Conservation (phyloP, 1,140 invertebrate genomes). For the Triops cancriformis region DNA sequence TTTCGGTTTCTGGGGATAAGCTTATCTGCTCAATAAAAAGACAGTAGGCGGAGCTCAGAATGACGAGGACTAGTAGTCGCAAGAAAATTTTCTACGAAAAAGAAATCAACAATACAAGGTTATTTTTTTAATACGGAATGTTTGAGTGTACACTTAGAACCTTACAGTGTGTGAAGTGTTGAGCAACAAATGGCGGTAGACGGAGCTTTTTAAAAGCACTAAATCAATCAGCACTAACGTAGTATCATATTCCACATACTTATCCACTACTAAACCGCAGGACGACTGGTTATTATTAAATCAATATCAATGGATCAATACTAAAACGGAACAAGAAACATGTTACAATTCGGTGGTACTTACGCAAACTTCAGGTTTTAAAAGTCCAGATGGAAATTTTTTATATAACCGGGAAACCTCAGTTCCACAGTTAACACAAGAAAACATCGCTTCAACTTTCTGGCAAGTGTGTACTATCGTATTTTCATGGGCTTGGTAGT, state of each 20-base stretch:
- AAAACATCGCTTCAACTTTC: neutral
- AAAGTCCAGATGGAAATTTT: neutral
- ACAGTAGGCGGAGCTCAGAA: neutral
- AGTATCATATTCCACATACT: conserved; percentile 18
- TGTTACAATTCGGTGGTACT: neutral
- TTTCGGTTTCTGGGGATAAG: neutral
- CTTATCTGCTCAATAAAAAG: neutral
- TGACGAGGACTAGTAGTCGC: neutral
- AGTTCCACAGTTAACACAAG: neutral
- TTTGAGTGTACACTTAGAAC: neutral
- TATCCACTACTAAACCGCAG: neutral
- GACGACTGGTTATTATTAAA: neutral
- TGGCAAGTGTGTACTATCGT: too few species aligned
- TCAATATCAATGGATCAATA: neutral
- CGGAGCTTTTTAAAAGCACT: conserved; percentile 6
- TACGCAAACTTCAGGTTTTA: neutral
- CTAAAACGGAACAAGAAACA: neutral
- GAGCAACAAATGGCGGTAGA: conserved; percentile 15
- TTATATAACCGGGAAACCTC: neutral
- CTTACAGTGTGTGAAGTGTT: conserved; percentile 10
- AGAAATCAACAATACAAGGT: too few species aligned
- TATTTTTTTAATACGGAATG: too few species aligned
- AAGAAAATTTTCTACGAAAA: neutral
- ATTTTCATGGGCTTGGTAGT: too few species aligned
- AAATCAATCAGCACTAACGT: conserved; percentile 11